Evolutionary conservation across 2,888 invertebrate species (phyloP).

Genomic region (Galeruca laticollis): DNA sequence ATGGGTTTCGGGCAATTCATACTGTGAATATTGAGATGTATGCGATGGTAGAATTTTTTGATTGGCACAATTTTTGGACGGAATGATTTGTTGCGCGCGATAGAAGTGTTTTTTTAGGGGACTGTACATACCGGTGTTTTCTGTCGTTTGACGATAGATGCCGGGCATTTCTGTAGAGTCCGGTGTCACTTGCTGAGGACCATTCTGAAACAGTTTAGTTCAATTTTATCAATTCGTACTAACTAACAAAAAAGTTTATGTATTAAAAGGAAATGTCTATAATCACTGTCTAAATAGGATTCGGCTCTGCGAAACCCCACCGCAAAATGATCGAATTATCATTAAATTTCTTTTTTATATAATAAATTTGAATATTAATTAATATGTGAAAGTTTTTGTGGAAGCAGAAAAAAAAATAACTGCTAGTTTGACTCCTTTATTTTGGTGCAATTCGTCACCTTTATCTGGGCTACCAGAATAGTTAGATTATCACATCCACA

Average conservation of each 20-base stretch:
- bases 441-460: too few relatives aligned
- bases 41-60: slow-evolving; percentile 61
- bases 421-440: too few relatives aligned
- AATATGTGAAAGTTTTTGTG: too few relatives aligned
- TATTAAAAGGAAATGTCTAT: slow-evolving; percentile 19
- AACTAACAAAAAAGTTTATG: background rate
- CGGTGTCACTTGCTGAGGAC: slow-evolving; percentile 58
- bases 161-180: slow-evolving; percentile 58
- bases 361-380: too few relatives aligned
- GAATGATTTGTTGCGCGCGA: slow-evolving; percentile 61
- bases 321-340: too few relatives aligned
- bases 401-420: too few relatives aligned
- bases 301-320: too few relatives aligned
- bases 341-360: too few relatives aligned
- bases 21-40: slow-evolving; percentile 52
- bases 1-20: slow-evolving; percentile 49
- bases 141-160: slow-evolving; percentile 65
- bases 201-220: slow-evolving; percentile 58
- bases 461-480: too few relatives aligned
- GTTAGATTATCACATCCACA: too few relatives aligned
- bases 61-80: slow-evolving; percentile 64
- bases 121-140: slow-evolving; percentile 66
- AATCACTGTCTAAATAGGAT: too few relatives aligned
- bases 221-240: slow-evolving; percentile 18
- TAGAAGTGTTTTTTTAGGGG: slow-evolving; percentile 62